Conservation (phyloP, 2,888 invertebrate species). For the Sycophila texana region DNA sequence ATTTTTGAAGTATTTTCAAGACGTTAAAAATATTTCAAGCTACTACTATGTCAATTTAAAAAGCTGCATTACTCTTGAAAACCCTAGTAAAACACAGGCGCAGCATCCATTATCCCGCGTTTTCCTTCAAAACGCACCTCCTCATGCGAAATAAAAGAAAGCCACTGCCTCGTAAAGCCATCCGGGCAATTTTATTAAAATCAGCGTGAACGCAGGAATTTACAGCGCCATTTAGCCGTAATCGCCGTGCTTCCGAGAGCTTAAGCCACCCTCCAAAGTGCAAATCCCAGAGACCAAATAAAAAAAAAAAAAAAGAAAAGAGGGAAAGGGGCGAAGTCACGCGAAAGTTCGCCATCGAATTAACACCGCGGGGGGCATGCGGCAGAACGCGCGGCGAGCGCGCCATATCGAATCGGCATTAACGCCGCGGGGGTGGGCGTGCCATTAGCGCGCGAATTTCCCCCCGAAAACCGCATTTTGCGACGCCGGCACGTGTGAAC, state of each 20-base stretch:
- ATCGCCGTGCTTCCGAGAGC: background rate
- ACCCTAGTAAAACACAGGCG: too few species aligned
- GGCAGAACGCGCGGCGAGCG: background rate
- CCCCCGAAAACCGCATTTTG: too few species aligned
- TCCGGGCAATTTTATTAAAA: too few species aligned
- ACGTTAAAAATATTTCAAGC: too few species aligned
- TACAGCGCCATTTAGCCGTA: too few species aligned
- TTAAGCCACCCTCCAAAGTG: background rate
- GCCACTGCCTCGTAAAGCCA: too few species aligned
- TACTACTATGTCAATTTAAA: too few species aligned
- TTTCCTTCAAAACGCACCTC: too few species aligned
- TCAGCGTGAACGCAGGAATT: too few species aligned
- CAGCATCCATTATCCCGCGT: too few species aligned
- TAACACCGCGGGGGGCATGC: background rate
- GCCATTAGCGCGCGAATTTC: conserved; percentile 8
- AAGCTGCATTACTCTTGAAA: background rate
- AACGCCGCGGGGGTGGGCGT: background rate
- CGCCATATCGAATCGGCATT: conserved; percentile 34
- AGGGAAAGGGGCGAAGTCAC: background rate
- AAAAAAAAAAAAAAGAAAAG: background rate
- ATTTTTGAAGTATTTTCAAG: too few species aligned
- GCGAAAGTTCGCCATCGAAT: background rate
- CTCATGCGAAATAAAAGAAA: too few species aligned
- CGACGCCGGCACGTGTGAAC: background rate
- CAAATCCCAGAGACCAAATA: background rate